Evolutionary conservation across 1,140 invertebrate species (phyloP), one percentile per base, ranked within the genome.

Genomic region (Rhopalosiphum padi): DNA sequence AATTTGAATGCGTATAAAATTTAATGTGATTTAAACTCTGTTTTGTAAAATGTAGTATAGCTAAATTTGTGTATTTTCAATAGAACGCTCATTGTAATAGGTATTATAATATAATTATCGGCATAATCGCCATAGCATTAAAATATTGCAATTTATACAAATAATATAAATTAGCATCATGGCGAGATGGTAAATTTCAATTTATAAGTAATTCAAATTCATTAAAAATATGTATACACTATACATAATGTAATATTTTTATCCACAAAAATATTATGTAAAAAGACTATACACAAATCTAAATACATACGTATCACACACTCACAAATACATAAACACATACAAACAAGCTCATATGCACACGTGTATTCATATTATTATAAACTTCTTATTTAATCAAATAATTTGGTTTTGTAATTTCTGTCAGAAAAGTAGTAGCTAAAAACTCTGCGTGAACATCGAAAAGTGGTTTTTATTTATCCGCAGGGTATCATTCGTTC

Each of bases 401-500:
- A 86, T 88, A 88, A 18, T 51, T 51, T 48, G 30, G 6, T n/a
- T 88, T 2, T 51, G 48, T 51, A 51, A 51, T 15, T 51, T 51
- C 48, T 48, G 35, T 46, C 43, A 51, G n/a, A 88, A 88, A 15
- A 88, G 46, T 43, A 48, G 90, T 91, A 91, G 90, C 90, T 22
- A n/a, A 82, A 91, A 91, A 82, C 90, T 77, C 60, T 48, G 68
- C 43, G 60, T 82, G 90, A 91, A 46, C 43, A 91, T 82, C 60
- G 37, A 60, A 91, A 46, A 82, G 68, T 48, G 43, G 90, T 91
- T 91, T 91, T 18, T 91, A 51, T 82, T 48, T 91, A 82, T 46
- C 90, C 55, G 90, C 90, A 30, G 68, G 90, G 89, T 90, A 90
- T 68, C 51, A 55, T 55, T 60, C 89, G 53, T 90, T 51, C 89